These are phyloP conservation scores for Pipistrellus pygmaeus DNA, from an alignment of 2,797 vertebrate species.

Conservation along the genomic window DNA sequence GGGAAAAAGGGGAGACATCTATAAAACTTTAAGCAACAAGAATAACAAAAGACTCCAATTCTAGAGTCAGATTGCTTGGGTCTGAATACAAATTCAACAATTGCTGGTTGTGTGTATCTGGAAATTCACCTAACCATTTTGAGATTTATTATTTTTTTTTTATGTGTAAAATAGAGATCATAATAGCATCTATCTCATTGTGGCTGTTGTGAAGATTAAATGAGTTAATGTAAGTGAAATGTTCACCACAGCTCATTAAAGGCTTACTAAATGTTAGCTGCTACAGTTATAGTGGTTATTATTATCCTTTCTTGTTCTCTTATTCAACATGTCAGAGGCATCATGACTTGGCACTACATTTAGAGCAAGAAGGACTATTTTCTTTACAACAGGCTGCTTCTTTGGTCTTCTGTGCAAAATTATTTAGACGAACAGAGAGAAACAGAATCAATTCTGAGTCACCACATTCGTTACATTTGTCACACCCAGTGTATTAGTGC, in stretches of 20 bases:
- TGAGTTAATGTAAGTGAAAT: constrained; percentile 35
- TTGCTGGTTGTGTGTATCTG: constrained; percentile 28
- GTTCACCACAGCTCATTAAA: constrained; percentile 21
- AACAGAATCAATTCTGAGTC: constrained; percentile 59
- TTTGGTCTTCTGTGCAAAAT: constrained; percentile 50
- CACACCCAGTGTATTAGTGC: neutral
- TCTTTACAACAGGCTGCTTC: constrained; percentile 33
- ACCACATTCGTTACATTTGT: constrained; percentile 19
- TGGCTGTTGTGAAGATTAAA: constrained; percentile 37
- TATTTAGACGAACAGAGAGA: constrained; percentile 64
- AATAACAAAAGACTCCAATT: neutral
- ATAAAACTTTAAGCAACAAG: too few species aligned
- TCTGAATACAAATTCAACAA: neutral
- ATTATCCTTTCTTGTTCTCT: constrained; percentile 59
- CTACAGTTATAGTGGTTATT: constrained; percentile 21
- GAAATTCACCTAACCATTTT: constrained; percentile 48
- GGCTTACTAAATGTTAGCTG: constrained; percentile 32
- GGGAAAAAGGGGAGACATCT: too few species aligned
- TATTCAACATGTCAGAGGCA: constrained; percentile 3
- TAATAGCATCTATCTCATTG: neutral
- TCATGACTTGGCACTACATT: constrained; percentile 50
- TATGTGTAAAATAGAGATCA: constrained; percentile 59
- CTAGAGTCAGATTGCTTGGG: neutral
- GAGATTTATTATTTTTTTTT: neutral
- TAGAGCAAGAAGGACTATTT: constrained; percentile 52